Conservation (phyloP, 2,797 vertebrate species). For the Aeoliscus strigatus region DNA sequence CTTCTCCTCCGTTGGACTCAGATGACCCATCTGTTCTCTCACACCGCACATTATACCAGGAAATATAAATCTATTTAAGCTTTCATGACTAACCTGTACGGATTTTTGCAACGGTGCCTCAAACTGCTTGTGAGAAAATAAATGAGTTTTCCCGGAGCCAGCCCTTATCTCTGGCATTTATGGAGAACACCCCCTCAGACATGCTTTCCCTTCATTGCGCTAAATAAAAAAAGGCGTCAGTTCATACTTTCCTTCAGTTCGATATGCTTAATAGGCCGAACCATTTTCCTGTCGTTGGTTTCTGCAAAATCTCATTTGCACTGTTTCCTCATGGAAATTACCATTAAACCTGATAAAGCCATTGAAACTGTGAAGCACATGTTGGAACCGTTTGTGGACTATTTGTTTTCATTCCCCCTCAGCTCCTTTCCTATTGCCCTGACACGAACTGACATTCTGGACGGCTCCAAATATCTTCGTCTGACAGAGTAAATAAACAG, state of each 20-base stretch:
- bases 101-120: slow-evolving; percentile 5
- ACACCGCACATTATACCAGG: slow-evolving; percentile 5
- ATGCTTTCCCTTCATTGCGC: slow-evolving; percentile 20
- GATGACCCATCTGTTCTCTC: slow-evolving; percentile 31
- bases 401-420: slow-evolving; percentile 28
- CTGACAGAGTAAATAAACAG: slow-evolving; percentile 38
- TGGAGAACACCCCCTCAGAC: slow-evolving; percentile 18
- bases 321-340: slow-evolving; percentile 28
- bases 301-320: slow-evolving; percentile 10
- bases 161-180: slow-evolving; percentile 35
- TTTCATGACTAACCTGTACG: slow-evolving; percentile 2
- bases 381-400: slow-evolving; percentile 20
- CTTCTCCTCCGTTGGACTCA: slow-evolving; percentile 17
- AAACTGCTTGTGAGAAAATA: not conserved
- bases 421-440: slow-evolving; percentile 11
- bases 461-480: slow-evolving; percentile 19
- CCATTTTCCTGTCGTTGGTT: slow-evolving; percentile 32
- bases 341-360: slow-evolving; percentile 23
- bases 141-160: slow-evolving; percentile 1
- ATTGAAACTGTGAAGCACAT: slow-evolving; percentile 17
- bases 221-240: slow-evolving; percentile 24
- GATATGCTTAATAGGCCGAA: slow-evolving; percentile 17
- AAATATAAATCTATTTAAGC: slow-evolving; percentile 2
- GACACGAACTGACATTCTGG: slow-evolving; percentile 25
- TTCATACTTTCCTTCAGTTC: slow-evolving; percentile 24